These are phyloP conservation scores for Agonum fuliginosum DNA, from an alignment of 2,888 invertebrate species.

Conservation along the genomic window DNA sequence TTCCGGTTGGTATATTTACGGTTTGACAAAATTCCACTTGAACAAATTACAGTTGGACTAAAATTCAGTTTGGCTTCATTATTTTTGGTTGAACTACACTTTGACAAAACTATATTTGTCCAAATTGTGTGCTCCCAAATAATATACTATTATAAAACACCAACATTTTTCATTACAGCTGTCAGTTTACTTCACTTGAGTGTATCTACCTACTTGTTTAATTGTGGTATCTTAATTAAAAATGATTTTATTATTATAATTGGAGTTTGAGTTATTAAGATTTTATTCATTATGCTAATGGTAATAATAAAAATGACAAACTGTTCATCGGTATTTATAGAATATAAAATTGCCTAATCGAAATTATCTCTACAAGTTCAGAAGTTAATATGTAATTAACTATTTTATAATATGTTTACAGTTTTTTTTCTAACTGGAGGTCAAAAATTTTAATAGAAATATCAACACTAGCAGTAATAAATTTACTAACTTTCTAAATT, in stretches of 20 bases:
- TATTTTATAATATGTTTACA: slow-evolving; percentile 18
- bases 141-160: no score
- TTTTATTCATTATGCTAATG: slow-evolving; percentile 34
- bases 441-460: slow-evolving; percentile 22
- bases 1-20: no score
- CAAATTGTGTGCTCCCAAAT: no score
- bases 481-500: slow-evolving; percentile 29
- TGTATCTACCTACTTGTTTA: no score
- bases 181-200: no score
- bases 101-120: no score
- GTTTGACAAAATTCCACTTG: no score
- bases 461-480: slow-evolving; percentile 24
- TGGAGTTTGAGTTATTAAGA: background rate
- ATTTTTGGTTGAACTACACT: no score
- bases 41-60: no score
- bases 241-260: slow-evolving; percentile 28
- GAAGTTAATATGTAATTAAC: slow-evolving; percentile 28
- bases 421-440: slow-evolving; percentile 14
- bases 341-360: slow-evolving; percentile 16
- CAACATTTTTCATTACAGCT: no score
- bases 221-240: slow-evolving; percentile 10
- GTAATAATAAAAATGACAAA: slow-evolving; percentile 20
- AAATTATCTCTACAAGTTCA: slow-evolving; percentile 19
- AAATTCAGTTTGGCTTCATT: no score
- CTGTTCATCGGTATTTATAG: background rate